Base-by-base conservation (phyloP, 37 sponge, comb jelly and placozoan genomes). In the Bolinopsis microptera region DNA sequence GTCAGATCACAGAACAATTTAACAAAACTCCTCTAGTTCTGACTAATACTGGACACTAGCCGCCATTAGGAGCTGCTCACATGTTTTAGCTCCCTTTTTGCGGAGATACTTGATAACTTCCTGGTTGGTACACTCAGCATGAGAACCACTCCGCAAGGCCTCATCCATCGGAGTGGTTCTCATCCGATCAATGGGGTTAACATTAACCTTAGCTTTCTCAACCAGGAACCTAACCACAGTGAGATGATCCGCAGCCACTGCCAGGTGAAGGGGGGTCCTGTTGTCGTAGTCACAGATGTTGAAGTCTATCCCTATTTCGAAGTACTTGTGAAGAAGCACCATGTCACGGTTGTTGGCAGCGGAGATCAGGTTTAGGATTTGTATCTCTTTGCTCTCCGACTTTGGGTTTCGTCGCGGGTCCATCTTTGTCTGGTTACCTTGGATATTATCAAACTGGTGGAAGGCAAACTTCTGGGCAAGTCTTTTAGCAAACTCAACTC, bases 101-200 rank as follows among this genome's bases (percentile, higher is more conserved):
- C 35, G 1, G 68, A 95, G 76, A n/a, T 41, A 70, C 25, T 22
- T 32, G 21, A 69, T 92, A 35, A 95, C 92, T 69, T 93, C 82
- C 5, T 93, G 18, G 31, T 93, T 67, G 32, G 96, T 96, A 30
- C 94, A 94, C 38, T 96, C 95, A n/a, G 97, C 97, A 26, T 96
- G 94, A 33, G 96, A 95, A 41, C 95, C 97, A 32, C 95, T 96
- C 95, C 96, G 95, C 30, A 97, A 94, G 39, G 94, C 61, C 0
- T 76, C 94, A 32, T 93, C 94, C 24, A 93, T 80, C 16, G 94
- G 94, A 5, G 94, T 93, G 18, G 30, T 31, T 1, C 35, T 24
- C 94, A 80, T 76, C n/a, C 94, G 83, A 83, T 93, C 94, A 0
- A 83, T 3, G 8, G 69, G 32, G 32, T 93, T 93, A 16, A 93